Conservation (phyloP, 2,797 vertebrate species). For the Hypotaenidia okinawae region DNA sequence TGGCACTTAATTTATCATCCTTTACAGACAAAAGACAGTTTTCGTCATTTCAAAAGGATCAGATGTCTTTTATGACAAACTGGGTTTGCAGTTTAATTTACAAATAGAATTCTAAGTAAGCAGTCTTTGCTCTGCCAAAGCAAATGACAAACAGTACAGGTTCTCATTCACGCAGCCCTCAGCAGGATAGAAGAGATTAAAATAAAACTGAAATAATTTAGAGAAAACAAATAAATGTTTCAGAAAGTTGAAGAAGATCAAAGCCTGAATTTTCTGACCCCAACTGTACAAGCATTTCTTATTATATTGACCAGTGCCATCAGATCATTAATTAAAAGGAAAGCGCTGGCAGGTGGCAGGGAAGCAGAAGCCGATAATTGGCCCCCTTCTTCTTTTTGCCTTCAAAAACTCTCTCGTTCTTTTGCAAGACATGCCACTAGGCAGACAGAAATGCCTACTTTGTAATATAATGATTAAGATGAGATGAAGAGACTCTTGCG, state of each 20-base stretch:
- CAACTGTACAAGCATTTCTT: constrained; percentile 88
- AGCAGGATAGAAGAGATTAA: constrained; percentile 79
- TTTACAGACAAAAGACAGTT: constrained; percentile 90
- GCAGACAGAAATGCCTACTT: constrained; percentile 92
- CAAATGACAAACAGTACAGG: constrained; percentile 78
- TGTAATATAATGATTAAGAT: constrained; percentile 98
- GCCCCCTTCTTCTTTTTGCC: constrained; percentile 90
- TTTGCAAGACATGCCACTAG: constrained; percentile 93
- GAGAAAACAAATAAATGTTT: constrained; percentile 90
- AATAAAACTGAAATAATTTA: constrained; percentile 83
- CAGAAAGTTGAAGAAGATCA: constrained; percentile 87
- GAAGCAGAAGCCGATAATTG: constrained; percentile 94
- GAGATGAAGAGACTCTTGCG: constrained; percentile 82
- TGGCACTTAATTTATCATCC: constrained; percentile 95
- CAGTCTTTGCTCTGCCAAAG: constrained; percentile 80
- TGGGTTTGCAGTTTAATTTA: constrained; percentile 92
- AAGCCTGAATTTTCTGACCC: constrained; percentile 88
- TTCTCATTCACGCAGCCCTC: constrained; percentile 77
- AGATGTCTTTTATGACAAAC: constrained; percentile 90
- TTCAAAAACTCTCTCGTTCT: constrained; percentile 84
- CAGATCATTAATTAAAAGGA: constrained; percentile 97
- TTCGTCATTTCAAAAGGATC: constrained; percentile 91
- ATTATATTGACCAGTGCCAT: constrained; percentile 93
- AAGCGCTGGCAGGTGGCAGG: constrained; percentile 94
- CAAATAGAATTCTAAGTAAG: constrained; percentile 87